These are phyloP conservation scores for Odontophorus gujanensis DNA, from an alignment of 2,113 vertebrate genomes.

Conservation along the genomic window DNA sequence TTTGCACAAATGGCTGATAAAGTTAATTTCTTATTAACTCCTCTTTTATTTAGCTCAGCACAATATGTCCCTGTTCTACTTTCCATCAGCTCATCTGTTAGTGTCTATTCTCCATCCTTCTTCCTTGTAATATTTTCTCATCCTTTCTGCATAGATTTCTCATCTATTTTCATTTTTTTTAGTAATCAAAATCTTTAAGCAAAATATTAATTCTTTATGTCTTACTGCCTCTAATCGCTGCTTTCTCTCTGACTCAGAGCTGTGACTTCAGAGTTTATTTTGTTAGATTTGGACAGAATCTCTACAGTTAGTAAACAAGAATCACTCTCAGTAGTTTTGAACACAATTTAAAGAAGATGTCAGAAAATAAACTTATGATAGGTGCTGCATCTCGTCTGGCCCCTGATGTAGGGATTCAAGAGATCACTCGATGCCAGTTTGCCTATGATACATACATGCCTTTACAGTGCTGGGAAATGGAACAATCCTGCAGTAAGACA, in stretches of 20 bases:
- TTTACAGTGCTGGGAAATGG: background rate
- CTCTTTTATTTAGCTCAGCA: background rate
- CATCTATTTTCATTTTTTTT: background rate
- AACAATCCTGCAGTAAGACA: background rate
- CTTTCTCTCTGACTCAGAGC: background rate
- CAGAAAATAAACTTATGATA: background rate
- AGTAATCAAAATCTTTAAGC: background rate
- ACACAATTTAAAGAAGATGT: background rate
- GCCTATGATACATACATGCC: background rate
- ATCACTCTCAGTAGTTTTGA: background rate
- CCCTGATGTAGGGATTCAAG: background rate
- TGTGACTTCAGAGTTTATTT: background rate
- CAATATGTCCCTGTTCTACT: background rate
- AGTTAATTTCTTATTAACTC: background rate
- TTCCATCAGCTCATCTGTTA: background rate
- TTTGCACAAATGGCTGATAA: background rate
- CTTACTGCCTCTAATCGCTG: background rate
- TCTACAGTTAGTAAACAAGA: background rate
- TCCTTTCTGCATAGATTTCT: background rate
- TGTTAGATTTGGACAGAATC: background rate
- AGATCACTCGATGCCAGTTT: background rate
- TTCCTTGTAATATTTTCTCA: background rate
- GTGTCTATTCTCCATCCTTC: background rate
- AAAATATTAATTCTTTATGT: background rate
- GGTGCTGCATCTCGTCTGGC: background rate